A percentile compares a stretch with the other conserved stretches of the same genome.
Conservation (phyloP, 2,113 vertebrate genomes). For the Gambusia affinis region DNA sequence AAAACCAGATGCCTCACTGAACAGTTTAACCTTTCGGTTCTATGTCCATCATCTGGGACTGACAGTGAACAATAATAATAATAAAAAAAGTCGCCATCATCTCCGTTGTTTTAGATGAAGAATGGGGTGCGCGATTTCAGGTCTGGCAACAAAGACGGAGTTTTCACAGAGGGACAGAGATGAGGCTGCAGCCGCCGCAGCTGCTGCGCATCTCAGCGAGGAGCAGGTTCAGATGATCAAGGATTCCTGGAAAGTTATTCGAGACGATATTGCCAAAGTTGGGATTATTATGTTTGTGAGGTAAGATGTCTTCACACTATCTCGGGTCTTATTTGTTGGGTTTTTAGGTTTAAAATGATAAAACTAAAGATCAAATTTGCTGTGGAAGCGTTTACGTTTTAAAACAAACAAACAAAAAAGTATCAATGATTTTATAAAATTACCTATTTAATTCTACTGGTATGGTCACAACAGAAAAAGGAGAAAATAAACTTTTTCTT, state of each 20-base stretch:
- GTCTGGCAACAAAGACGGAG: constrained; percentile 65
- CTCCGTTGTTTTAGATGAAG: constrained; percentile 26
- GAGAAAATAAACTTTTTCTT: background rate
- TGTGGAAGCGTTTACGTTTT: background rate
- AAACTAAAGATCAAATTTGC: background rate
- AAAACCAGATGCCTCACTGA: constrained; percentile 26
- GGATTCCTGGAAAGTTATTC: constrained; percentile 84
- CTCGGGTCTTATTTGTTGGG: background rate
- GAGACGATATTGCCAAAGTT: constrained; percentile 83
- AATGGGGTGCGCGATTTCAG: constrained; percentile 84
- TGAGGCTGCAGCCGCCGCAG: constrained; percentile 36
- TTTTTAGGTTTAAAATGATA: background rate
- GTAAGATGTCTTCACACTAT: constrained; percentile 53
- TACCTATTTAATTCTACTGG: background rate
- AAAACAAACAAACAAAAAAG: background rate
- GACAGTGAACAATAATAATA: background rate
- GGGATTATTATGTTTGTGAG: constrained; percentile 85
- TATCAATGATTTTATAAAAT: background rate
- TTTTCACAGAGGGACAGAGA: constrained; percentile 53
- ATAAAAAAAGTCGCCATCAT: too few species aligned
- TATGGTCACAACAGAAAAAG: background rate
- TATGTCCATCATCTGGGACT: too few species aligned
- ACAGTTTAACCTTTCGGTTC: background rate
- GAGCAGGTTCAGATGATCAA: constrained; percentile 79
- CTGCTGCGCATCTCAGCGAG: constrained; percentile 50